These are phyloP conservation scores for Saxidomus purpurata DNA, from an alignment of 1,140 invertebrate genomes.

Conservation along the genomic window DNA sequence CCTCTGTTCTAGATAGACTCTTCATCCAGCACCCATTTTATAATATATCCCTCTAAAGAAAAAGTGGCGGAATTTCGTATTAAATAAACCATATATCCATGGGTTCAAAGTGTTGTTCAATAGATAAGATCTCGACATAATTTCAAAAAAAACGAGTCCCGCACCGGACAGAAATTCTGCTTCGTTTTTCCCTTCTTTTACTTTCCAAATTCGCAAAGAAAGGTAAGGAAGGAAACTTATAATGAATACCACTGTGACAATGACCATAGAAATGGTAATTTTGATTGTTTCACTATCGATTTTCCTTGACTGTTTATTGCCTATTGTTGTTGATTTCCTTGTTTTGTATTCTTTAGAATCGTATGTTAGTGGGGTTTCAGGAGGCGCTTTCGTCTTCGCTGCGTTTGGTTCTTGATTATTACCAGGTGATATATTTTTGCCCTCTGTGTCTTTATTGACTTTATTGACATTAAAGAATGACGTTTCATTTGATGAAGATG, in stretches of 20 bases:
- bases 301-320: background rate
- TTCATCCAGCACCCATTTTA: background rate
- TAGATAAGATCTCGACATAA: conserved; percentile 60
- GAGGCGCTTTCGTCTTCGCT: too few species aligned
- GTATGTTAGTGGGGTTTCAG: too few species aligned
- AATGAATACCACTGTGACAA: conserved; percentile 56
- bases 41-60: conserved; percentile 15
- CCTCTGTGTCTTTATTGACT: too few species aligned
- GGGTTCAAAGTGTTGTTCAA: conserved; percentile 66
- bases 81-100: conserved; percentile 69
- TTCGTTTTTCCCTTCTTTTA: conserved; percentile 46
- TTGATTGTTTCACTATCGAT: conserved; percentile 51
- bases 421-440: too few species aligned
- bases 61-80: conserved; percentile 59
- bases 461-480: background rate
- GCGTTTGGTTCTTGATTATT: too few species aligned
- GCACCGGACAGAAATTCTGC: conserved; percentile 27
- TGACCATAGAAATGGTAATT: conserved; percentile 57
- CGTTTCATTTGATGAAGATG: background rate
- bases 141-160: conserved; percentile 48
- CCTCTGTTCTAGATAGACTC: too few species aligned
- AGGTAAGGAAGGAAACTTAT: conserved; percentile 65
- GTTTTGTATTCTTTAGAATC: background rate
- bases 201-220: conserved; percentile 46
- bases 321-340: background rate